Base-by-base conservation (phyloP, 2,888 invertebrate species). In the Agonopterix alstromeriana region DNA sequence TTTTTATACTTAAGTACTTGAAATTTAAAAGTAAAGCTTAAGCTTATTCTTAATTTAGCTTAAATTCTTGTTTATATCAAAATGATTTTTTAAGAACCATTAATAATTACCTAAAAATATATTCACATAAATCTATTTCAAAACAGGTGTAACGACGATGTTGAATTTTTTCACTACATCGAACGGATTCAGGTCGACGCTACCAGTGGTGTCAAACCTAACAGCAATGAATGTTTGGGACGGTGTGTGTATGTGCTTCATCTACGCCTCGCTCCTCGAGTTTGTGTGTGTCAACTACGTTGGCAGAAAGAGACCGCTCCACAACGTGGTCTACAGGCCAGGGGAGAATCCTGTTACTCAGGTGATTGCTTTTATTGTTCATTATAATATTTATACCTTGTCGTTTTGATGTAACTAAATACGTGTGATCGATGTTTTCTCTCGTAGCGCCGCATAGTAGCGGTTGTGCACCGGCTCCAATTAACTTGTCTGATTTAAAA, bases 191-290 rank as follows among this genome's bases (percentile, higher is more conserved):
- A 94, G 96, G 73, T 95, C 95, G 67, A 97, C 97, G 47, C 90
- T 97, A 72, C 97, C 97, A 14, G 97, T 97, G 64, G 97, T 97
- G 55, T 97, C 97, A 48, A 97, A 97, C 84, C 85, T 97, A 68
- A 97, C 97, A 48, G 97, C 97, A 43, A 97, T 97, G 97, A 97
- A 97, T 89, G 96, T 97, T 47, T 97, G 97, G 97, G 97, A 97
- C 80, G 97, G 97, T 53, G 97, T 97, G 58, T 97, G 97, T 83
- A 97, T 97, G 97, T 97, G 97, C 85, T 97, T 97, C 91, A 97
- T 97, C 81, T 97, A 97, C 90, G 97, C 97, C 52, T 97, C 97
- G 47, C 91, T 97, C 52, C 91, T 97, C 66, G 97, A 97, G 86
- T 97, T 97, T 82, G 97, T 97, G 48, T 96, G 97, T 85, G 97